These are phyloP conservation scores for Baronia brevicornis DNA, from an alignment of 2,888 invertebrate genomes.

Conservation along the genomic window DNA sequence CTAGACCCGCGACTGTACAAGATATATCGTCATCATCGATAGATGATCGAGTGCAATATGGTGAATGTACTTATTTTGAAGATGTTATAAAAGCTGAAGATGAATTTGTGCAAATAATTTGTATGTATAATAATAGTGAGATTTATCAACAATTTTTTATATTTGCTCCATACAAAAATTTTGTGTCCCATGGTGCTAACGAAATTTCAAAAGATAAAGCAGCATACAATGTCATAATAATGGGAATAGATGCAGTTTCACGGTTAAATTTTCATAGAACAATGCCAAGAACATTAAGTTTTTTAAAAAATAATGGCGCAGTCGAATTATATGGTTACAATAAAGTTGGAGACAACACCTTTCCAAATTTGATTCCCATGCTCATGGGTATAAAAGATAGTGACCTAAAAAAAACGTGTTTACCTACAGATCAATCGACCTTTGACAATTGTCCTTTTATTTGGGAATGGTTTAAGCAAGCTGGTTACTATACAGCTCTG, in stretches of 20 bases:
- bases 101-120: constrained; percentile 80
- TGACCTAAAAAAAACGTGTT: constrained; percentile 76
- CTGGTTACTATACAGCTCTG: constrained; percentile 83
- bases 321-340: constrained; percentile 90
- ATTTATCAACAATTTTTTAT: constrained; percentile 79
- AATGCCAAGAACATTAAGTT: constrained; percentile 80
- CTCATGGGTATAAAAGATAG: constrained; percentile 80
- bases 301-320: constrained; percentile 74
- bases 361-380: constrained; percentile 88
- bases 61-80: constrained; percentile 55
- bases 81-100: constrained; percentile 43
- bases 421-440: constrained; percentile 58
- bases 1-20: constrained; percentile 48
- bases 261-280: constrained; percentile 87
- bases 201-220: constrained; percentile 17
- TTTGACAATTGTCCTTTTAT: constrained; percentile 85
- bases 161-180: constrained; percentile 66
- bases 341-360: constrained; percentile 94
- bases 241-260: constrained; percentile 90
- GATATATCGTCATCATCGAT: constrained; percentile 37
- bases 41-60: constrained; percentile 54
- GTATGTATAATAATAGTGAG: constrained; percentile 49
- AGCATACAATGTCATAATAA: constrained; percentile 79
- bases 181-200: constrained; percentile 17
- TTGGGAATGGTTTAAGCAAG: constrained; percentile 84